Percentiles rank a stretch among this genome's conserved stretches.
These are phyloP conservation scores for Platichthys flesus DNA, from an alignment of 2,113 vertebrate genomes.

Conservation along the genomic window DNA sequence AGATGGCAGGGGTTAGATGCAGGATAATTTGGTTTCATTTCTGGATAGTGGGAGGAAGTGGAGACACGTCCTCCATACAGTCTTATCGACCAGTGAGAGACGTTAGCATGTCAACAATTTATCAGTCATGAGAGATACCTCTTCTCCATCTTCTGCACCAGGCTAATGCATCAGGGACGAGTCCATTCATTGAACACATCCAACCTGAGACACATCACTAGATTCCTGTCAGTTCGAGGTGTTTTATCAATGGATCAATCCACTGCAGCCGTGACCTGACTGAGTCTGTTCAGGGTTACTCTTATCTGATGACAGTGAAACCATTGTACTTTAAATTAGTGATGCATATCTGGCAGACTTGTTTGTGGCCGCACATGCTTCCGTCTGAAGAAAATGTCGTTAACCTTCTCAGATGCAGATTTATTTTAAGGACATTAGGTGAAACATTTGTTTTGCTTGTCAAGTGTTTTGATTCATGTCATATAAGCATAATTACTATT, in stretches of 20 bases:
- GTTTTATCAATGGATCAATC: constrained; percentile 22
- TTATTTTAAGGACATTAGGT: not conserved
- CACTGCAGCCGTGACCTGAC: not conserved
- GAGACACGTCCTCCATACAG: too few species aligned
- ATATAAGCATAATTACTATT: too few species aligned
- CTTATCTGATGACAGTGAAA: constrained; percentile 33
- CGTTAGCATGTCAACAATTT: not conserved
- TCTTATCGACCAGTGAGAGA: not conserved
- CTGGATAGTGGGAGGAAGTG: too few species aligned
- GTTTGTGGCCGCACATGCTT: not conserved
- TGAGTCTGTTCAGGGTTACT: not conserved
- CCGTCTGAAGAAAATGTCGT: too few species aligned
- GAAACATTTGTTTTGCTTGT: too few species aligned
- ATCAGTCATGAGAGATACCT: too few species aligned
- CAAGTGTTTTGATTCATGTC: too few species aligned
- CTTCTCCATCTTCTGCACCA: not conserved
- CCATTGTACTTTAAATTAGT: constrained; percentile 1
- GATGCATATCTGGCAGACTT: not conserved
- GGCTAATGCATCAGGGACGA: too few species aligned
- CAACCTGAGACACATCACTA: not conserved
- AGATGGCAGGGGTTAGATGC: too few species aligned
- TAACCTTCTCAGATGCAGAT: not conserved
- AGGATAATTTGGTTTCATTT: too few species aligned
- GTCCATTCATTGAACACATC: not conserved
- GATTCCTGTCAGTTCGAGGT: constrained; percentile 15